These are phyloP conservation scores for Neoitamus cyanurus DNA, from an alignment of 2,888 invertebrate species.

Conservation along the genomic window DNA sequence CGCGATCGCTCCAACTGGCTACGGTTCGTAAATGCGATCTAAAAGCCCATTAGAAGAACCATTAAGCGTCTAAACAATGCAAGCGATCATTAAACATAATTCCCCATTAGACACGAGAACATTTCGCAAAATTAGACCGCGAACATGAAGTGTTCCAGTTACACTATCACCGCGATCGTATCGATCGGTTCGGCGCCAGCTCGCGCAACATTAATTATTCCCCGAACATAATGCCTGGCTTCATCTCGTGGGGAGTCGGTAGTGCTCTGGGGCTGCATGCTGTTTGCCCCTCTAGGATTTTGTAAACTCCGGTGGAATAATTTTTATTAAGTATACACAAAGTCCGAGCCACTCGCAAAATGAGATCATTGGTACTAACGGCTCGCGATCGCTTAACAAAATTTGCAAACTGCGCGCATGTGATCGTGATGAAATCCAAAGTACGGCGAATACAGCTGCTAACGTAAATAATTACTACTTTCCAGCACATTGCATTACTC, in stretches of 20 bases:
- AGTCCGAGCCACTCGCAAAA: neutral
- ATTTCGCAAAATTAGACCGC: conserved; percentile 25
- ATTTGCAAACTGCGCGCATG: neutral
- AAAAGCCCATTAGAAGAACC: conserved; percentile 11
- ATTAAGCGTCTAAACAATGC: neutral
- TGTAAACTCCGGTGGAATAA: conserved; percentile 1
- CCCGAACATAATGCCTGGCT: neutral
- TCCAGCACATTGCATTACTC: neutral
- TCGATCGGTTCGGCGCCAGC: conserved; percentile 19
- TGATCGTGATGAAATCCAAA: conserved; percentile 30
- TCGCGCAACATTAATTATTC: conserved; percentile 17
- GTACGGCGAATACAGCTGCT: neutral
- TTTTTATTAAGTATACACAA: conserved; percentile 10
- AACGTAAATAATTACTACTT: conserved; percentile 17
- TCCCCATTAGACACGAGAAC: neutral
- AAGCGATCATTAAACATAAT: conserved; percentile 19
- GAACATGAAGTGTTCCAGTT: conserved; percentile 26
- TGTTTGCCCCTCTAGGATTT: neutral
- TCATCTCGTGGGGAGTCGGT: neutral
- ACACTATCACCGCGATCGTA: conserved; percentile 19
- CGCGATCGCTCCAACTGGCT: neutral
- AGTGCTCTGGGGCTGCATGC: neutral
- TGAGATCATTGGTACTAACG: conserved; percentile 28
- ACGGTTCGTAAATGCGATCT: neutral
- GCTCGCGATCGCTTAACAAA: neutral